A percentile compares a stretch with the other conserved stretches of the same genome.
These are phyloP conservation scores for Zaprionus ornatus DNA, from an alignment of 1,140 invertebrate genomes.

Conservation along the genomic window DNA sequence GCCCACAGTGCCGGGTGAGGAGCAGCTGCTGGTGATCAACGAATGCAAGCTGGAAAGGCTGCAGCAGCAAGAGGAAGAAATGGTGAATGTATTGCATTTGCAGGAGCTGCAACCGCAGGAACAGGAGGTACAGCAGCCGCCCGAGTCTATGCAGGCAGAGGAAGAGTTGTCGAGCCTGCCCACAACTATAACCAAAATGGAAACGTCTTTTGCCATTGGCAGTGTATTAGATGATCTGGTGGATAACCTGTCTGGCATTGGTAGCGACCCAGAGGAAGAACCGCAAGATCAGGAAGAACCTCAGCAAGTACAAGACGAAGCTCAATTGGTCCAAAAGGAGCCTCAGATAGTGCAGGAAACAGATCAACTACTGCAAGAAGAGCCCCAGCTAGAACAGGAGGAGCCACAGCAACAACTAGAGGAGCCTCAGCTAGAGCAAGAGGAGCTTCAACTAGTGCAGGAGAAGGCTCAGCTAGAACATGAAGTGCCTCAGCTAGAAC, in stretches of 20 bases:
- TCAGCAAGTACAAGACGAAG: background rate
- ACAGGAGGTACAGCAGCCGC: background rate
- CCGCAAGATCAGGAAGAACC: background rate
- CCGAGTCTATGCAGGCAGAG: background rate
- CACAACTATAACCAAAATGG: background rate
- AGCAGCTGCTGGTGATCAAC: constrained; percentile 47
- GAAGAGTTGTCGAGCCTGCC: background rate
- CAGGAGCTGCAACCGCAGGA: background rate
- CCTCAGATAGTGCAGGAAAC: background rate
- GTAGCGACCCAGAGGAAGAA: constrained; percentile 30
- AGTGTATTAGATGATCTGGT: background rate
- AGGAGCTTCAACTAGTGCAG: background rate
- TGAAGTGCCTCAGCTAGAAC: background rate
- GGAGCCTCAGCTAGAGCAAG: background rate
- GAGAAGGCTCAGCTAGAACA: background rate
- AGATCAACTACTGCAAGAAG: background rate
- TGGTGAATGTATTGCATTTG: background rate
- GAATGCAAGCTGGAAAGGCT: constrained; percentile 48
- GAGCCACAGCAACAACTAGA: background rate
- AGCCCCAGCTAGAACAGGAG: background rate
- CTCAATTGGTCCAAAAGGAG: background rate
- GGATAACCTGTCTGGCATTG: constrained; percentile 40
- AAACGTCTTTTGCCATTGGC: background rate
- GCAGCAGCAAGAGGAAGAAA: background rate
- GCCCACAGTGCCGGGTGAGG: constrained; percentile 25